Percentiles rank a stretch among this genome's conserved stretches.
Evolutionary conservation across 2,888 invertebrate genomes (phyloP).

Genomic region (Alloscopus bannaensis): DNA sequence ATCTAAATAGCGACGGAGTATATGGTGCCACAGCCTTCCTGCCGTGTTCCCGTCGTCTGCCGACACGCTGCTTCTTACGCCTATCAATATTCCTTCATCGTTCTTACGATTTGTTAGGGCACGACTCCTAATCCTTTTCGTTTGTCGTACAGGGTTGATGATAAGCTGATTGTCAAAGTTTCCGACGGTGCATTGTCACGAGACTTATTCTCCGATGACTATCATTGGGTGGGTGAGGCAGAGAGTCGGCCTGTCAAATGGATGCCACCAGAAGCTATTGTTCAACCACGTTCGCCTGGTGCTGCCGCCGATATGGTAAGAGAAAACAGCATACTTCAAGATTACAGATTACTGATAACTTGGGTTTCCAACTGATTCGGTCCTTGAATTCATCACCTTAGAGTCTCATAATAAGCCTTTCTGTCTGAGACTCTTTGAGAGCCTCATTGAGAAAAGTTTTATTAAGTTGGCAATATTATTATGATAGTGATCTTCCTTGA

Average conservation of each 20-base stretch:
- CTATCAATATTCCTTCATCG: not conserved
- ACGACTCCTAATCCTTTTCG: slow-evolving; percentile 35
- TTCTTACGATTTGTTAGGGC: slow-evolving; percentile 26
- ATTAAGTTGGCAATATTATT: slow-evolving; percentile 1
- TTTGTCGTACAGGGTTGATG: slow-evolving; percentile 81
- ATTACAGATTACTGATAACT: slow-evolving; percentile 23
- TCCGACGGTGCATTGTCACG: slow-evolving; percentile 91
- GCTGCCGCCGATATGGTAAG: slow-evolving; percentile 94
- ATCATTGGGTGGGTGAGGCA: slow-evolving; percentile 94
- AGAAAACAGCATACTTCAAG: no score
- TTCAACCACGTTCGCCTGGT: slow-evolving; percentile 87
- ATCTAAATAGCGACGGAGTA: no score
- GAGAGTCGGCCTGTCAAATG: slow-evolving; percentile 96
- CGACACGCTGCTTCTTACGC: no score
- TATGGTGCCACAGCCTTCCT: slow-evolving; percentile 10
- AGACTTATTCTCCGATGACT: slow-evolving; percentile 94
- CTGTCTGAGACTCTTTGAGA: no score
- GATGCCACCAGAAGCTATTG: slow-evolving; percentile 89
- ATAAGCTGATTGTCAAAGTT: slow-evolving; percentile 87
- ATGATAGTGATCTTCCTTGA: slow-evolving; percentile 17
- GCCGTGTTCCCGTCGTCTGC: not conserved
- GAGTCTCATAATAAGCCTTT: not conserved
- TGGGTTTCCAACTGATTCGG: not conserved
- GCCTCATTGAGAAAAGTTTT: slow-evolving; percentile 1
- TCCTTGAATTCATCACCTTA: not conserved